Evolutionary conservation across 2,888 invertebrate genomes (phyloP).

Genomic region (Apotomis capreana): DNA sequence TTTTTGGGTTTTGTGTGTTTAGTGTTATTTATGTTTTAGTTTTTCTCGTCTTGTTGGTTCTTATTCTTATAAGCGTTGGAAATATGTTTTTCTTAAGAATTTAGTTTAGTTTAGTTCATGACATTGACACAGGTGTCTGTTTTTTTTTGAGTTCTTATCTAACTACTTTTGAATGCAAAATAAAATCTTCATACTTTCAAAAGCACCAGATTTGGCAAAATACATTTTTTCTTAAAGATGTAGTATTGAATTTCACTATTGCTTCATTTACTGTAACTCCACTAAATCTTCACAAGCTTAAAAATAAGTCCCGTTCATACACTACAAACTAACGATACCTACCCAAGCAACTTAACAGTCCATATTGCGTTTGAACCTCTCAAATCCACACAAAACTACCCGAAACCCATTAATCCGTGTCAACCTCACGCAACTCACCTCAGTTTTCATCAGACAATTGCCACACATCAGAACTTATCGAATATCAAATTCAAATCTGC

Average conservation of each 20-base stretch:
- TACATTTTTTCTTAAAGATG: neutral
- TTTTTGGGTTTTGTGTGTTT: neutral
- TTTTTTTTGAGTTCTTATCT: no score
- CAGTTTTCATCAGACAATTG: constrained; percentile 30
- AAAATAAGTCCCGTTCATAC: neutral
- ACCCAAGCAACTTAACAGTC: neutral
- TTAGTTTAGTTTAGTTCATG: no score
- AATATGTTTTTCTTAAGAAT: no score
- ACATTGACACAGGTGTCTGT: no score
- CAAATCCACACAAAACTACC: constrained; percentile 16
- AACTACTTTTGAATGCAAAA: no score
- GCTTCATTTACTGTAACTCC: neutral
- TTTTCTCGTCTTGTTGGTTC: neutral
- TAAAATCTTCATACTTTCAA: no score
- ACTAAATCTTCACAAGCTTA: neutral
- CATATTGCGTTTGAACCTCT: constrained; percentile 7
- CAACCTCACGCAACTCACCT: constrained; percentile 21
- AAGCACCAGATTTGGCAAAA: no score
- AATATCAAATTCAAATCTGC: constrained; percentile 39
- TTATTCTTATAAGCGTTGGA: no score
- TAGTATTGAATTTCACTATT: neutral
- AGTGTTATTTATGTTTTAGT: neutral
- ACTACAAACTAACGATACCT: neutral
- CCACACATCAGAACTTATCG: constrained; percentile 40
- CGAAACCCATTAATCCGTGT: constrained; percentile 22